phyloP scores from a whole-genome alignment of 2,797 vertebrate species.

The Nothura maculosa region DNA sequence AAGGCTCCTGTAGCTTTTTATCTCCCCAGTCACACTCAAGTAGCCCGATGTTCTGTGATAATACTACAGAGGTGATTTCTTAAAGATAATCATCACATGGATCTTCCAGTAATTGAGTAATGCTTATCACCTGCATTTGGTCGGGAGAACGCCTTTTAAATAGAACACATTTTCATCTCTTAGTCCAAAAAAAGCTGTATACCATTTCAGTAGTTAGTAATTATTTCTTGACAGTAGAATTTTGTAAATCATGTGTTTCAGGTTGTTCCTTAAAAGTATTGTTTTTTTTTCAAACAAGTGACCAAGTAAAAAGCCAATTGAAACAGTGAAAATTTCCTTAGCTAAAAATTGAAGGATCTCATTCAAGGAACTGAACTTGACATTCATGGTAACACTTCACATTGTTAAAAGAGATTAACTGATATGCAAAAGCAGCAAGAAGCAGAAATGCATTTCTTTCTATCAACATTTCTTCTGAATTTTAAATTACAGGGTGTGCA shows the following conservation, averaged over 20 bases:
- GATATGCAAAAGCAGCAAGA: constrained; percentile 6
- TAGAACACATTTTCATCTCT: neutral
- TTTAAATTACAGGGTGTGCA: constrained; percentile 47
- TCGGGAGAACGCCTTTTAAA: neutral
- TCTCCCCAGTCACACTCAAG: neutral
- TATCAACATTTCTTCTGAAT: constrained; percentile 34
- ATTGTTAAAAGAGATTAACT: neutral
- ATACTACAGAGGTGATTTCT: neutral
- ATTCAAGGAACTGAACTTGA: neutral
- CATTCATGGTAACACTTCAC: neutral
- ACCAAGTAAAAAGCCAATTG: neutral
- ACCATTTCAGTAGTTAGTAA: neutral
- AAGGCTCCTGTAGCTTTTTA: neutral
- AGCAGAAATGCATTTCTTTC: constrained; percentile 18
- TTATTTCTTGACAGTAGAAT: neutral
- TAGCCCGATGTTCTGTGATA: fast-evolving
- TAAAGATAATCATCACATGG: neutral
- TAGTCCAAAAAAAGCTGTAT: neutral
- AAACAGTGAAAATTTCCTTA: neutral
- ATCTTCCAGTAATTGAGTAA: neutral
- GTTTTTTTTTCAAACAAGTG: neutral
- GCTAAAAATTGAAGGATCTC: neutral
- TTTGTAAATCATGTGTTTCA: neutral
- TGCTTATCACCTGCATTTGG: neutral
- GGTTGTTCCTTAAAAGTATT: neutral